Percentiles rank a stretch among this genome's conserved stretches.
Conservation (phyloP, 2,113 vertebrate genomes). For the Pungitius pungitius region DNA sequence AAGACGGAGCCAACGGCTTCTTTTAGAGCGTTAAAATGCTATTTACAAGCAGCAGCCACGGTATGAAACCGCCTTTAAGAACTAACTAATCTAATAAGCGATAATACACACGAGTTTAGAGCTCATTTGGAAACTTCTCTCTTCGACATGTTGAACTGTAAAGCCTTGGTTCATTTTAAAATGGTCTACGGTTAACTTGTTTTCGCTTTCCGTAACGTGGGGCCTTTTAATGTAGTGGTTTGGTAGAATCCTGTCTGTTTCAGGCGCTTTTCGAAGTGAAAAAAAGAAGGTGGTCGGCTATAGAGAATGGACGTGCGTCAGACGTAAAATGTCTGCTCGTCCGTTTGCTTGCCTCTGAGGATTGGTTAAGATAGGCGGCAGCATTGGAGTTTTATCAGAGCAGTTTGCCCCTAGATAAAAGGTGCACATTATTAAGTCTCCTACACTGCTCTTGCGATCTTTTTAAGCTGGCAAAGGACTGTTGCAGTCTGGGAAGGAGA, state of each 20-base stretch:
- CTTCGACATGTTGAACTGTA: slow-evolving; percentile 54
- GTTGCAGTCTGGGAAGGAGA: slow-evolving; percentile 24
- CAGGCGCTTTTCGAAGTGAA: slow-evolving; percentile 9
- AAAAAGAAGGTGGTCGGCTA: slow-evolving; percentile 13
- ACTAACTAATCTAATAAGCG: background rate
- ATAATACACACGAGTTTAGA: slow-evolving; percentile 14
- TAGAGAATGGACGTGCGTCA: slow-evolving; percentile 19
- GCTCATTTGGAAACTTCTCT: slow-evolving; percentile 38
- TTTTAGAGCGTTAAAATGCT: slow-evolving; percentile 48
- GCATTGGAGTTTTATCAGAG: slow-evolving; percentile 28
- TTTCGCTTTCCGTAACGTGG: background rate
- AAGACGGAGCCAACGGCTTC: slow-evolving; percentile 62
- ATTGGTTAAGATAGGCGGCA: slow-evolving; percentile 30
- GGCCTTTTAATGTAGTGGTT: slow-evolving; percentile 34
- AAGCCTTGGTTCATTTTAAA: slow-evolving; percentile 4
- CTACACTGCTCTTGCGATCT: background rate
- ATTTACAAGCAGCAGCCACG: slow-evolving; percentile 32
- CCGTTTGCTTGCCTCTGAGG: slow-evolving; percentile 41
- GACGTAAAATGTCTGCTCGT: slow-evolving; percentile 76
- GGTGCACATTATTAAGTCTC: background rate
- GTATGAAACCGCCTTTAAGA: slow-evolving; percentile 47
- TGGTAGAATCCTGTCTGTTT: slow-evolving; percentile 42
- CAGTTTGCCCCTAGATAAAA: background rate
- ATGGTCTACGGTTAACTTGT: background rate
- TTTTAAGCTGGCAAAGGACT: slow-evolving; percentile 8